A percentile compares a stretch with the other conserved stretches of the same genome.
Evolutionary conservation across 1,140 invertebrate species (phyloP).

Genomic region (Steinernema khuongi): DNA sequence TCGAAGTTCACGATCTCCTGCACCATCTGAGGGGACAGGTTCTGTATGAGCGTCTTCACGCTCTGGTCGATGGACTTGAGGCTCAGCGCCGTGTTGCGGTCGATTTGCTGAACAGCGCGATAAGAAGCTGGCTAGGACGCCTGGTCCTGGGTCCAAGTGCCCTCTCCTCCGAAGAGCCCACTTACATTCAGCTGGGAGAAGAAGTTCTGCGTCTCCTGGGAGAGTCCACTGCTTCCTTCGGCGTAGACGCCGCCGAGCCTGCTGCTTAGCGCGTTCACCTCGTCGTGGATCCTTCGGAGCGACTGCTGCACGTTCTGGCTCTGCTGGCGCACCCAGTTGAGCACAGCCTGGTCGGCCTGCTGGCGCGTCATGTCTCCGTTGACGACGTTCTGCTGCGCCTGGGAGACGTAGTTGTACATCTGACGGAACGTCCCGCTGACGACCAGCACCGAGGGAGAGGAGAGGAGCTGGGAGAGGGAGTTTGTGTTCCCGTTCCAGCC

Average conservation of each 20-base stretch:
- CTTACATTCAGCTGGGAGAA: not conserved
- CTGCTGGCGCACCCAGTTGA: not conserved
- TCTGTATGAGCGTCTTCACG: too few species aligned
- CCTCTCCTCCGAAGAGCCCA: not conserved
- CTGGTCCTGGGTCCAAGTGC: too few species aligned
- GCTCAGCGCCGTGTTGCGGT: not conserved
- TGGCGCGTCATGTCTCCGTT: not conserved
- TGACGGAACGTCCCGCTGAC: not conserved
- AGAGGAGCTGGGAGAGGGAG: not conserved
- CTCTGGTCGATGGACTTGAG: not conserved
- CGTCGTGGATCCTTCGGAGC: not conserved
- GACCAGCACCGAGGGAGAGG: not conserved
- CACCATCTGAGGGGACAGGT: not conserved
- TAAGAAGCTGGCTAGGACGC: too few species aligned
- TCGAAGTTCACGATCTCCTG: not conserved
- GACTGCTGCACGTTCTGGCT: not conserved
- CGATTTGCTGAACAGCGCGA: not conserved
- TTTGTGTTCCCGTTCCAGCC: not conserved
- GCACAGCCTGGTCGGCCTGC: not conserved
- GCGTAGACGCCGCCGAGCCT: not conserved
- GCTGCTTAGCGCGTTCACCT: not conserved
- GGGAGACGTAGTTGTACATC: not conserved
- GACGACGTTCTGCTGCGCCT: not conserved
- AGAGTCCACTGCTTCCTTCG: not conserved
- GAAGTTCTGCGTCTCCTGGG: not conserved